These are phyloP conservation scores for Tylochromis polylepis DNA, from an alignment of 2,113 vertebrate species.

Conservation along the genomic window DNA sequence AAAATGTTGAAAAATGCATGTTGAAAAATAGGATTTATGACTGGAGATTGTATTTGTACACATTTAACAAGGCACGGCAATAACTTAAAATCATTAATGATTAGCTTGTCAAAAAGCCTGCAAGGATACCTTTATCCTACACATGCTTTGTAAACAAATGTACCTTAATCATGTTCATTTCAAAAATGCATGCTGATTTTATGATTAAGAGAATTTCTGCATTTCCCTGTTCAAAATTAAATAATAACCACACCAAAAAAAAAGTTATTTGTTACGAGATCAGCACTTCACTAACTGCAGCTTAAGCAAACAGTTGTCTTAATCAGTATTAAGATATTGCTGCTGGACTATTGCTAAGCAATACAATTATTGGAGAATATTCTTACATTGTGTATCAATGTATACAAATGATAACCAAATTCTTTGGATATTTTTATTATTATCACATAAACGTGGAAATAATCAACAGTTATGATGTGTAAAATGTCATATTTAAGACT, in stretches of 20 bases:
- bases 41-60: neutral
- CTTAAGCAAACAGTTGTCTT: accelerated
- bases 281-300: neutral
- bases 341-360: neutral
- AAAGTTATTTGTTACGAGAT: neutral
- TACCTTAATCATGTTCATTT: neutral
- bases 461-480: neutral
- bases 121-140: neutral
- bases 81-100: neutral
- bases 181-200: neutral
- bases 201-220: neutral
- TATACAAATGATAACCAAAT: neutral
- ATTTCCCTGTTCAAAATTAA: neutral
- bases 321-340: neutral
- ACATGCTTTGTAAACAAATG: neutral
- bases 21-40: neutral
- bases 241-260: no score
- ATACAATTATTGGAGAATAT: neutral
- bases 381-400: neutral
- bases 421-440: neutral
- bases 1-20: neutral
- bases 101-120: neutral
- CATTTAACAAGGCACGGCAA: neutral
- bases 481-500: neutral
- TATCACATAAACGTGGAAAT: neutral